These are phyloP conservation scores for Philypnodon macrostomus DNA, from an alignment of 2,797 vertebrate species.

Conservation along the genomic window DNA sequence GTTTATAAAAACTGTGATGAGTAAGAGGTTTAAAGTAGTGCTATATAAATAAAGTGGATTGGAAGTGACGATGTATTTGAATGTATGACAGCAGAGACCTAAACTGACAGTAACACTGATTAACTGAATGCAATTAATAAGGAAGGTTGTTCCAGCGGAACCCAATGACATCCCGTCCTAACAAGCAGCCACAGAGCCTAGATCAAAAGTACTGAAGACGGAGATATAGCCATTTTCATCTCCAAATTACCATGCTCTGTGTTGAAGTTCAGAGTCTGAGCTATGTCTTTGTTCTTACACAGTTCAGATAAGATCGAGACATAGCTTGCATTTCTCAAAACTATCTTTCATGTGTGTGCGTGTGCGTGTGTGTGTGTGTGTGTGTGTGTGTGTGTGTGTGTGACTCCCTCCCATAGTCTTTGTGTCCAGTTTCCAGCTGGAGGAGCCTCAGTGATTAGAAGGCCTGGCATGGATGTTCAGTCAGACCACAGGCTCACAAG, in stretches of 20 bases:
- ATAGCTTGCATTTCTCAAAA: constrained; percentile 67
- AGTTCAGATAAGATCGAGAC: constrained; percentile 69
- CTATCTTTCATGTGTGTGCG: constrained; percentile 67
- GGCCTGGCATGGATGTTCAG: constrained; percentile 50
- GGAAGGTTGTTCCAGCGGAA: constrained; percentile 19
- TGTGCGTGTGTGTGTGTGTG: too few relatives aligned
- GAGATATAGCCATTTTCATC: constrained; percentile 60
- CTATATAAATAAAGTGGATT: neutral
- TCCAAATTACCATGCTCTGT: constrained; percentile 57
- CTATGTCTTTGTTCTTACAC: constrained; percentile 64
- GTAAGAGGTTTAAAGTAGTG: too few relatives aligned
- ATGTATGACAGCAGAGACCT: neutral
- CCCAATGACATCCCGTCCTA: constrained; percentile 49
- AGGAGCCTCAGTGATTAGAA: constrained; percentile 66
- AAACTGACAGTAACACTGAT: constrained; percentile 26
- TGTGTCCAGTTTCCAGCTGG: constrained; percentile 65
- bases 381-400: too few relatives aligned
- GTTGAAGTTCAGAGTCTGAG: constrained; percentile 56
- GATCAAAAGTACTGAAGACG: constrained; percentile 53
- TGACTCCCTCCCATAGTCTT: constrained; percentile 46
- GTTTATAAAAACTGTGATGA: too few relatives aligned
- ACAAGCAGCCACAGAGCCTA: constrained; percentile 37
- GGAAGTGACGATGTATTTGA: neutral
- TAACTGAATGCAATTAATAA: constrained; percentile 38
- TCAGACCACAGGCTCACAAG: constrained; percentile 54